Evolutionary conservation across 2,797 vertebrate genomes (phyloP), one percentile per base, ranked within the genome.

Genomic region (Poeciliopsis infans): DNA sequence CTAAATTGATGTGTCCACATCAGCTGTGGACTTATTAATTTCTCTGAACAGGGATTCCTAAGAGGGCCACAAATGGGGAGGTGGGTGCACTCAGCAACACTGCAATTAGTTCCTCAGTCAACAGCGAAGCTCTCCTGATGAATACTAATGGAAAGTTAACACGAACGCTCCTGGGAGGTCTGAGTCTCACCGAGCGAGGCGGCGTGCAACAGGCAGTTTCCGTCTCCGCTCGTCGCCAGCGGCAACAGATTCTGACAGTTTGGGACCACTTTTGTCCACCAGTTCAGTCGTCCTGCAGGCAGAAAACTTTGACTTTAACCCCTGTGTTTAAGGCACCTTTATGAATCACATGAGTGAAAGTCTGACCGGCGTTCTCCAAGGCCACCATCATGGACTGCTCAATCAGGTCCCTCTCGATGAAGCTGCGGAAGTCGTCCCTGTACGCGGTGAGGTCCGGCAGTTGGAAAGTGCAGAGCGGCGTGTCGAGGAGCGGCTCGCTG

Each of bases 381-480:
- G 98, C 98, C 80, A 98, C 97, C 96, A 99, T 96, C 98, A 99
- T 99, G 0, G 98, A 98, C 94, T 98, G 98, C 89, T 99, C 98
- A 0, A 99, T 99, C 12, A 99, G 97, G 79, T 99, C 98, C 7
- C 98, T 91, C 93, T 99, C 98, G 5, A 98, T 97, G 96, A 99
- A 99, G 92, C 94, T 95, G 5, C 98, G 97, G 92, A 99, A 99
- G 31, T 99, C 98, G 11, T 99, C 97, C 0, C 92, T 91, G 94
- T 99, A 99, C 36, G 97, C 92, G 0, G 97, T 99, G 91, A 99
- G 96, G 95, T 99, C 98, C 0, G 98, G 98, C 75, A 99, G 96
- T 92, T 99, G 98, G 96, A 99, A 99, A 84, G 98, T 99, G 95
- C 97, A 99, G 75, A 99, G 91, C 1, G 98, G 98, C 57, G 96